phyloP scores from a whole-genome alignment of 2,888 invertebrate genomes.

The Rhagonycha fulva region DNA sequence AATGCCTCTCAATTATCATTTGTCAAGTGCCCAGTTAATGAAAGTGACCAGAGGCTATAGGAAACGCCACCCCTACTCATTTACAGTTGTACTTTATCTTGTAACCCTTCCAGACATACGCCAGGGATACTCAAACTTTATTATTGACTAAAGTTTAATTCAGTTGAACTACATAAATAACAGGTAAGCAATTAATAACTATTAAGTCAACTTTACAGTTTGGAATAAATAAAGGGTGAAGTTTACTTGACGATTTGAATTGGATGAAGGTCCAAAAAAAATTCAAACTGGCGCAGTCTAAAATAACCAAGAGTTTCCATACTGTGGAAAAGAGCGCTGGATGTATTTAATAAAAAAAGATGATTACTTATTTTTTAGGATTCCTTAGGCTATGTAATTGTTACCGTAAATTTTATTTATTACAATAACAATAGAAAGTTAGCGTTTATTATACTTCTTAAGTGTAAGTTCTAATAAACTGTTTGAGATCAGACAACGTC shows the following conservation, averaged over 20 bases:
- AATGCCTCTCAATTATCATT: slow-evolving; percentile 57
- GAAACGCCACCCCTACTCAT: slow-evolving; percentile 51
- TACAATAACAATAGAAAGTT: neutral
- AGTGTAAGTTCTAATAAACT: neutral
- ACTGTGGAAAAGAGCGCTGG: too few species aligned
- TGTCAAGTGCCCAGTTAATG: slow-evolving; percentile 57
- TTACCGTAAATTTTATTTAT: neutral
- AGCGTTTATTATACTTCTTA: neutral
- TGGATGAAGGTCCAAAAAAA: too few species aligned
- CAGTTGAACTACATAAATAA: neutral
- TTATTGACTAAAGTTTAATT: neutral
- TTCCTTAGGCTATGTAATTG: neutral
- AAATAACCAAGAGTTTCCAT: too few species aligned
- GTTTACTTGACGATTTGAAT: too few species aligned
- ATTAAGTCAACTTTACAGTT: neutral
- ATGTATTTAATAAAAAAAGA: neutral
- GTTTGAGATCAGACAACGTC: slow-evolving; percentile 11
- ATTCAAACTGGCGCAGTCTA: too few species aligned
- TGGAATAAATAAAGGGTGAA: neutral
- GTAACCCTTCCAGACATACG: slow-evolving; percentile 51
- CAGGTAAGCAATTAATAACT: neutral
- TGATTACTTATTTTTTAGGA: neutral
- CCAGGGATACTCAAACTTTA: slow-evolving; percentile 31
- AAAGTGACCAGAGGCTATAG: slow-evolving; percentile 56
- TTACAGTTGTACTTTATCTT: slow-evolving; percentile 55